phyloP scores from a whole-genome alignment of 2,888 invertebrate species.

The Tridacna gigas region DNA sequence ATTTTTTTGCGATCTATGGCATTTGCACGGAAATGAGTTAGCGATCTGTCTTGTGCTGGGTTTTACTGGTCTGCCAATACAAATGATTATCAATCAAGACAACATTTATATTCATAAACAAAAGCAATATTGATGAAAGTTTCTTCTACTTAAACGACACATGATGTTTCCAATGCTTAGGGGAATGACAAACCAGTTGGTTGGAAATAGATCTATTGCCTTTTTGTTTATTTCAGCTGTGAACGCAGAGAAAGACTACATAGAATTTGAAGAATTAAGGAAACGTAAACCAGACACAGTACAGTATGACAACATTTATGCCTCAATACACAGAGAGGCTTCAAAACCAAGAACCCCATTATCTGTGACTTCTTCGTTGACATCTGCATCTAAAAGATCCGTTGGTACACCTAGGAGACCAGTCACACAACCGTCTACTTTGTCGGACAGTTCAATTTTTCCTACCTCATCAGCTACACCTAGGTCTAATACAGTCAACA shows the following conservation, averaged over 20 bases:
- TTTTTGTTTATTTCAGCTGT: slow-evolving; percentile 46
- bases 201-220: neutral
- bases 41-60: too few relatives aligned
- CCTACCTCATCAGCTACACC: neutral
- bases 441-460: slow-evolving; percentile 14
- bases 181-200: neutral
- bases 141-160: too few relatives aligned
- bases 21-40: too few relatives aligned
- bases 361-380: slow-evolving; percentile 1
- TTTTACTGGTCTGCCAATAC: too few relatives aligned
- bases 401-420: slow-evolving; percentile 2
- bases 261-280: slow-evolving; percentile 49
- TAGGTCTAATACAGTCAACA: too few relatives aligned
- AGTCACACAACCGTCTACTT: neutral
- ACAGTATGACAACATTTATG: slow-evolving; percentile 56
- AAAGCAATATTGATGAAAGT: too few relatives aligned
- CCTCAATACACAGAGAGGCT: slow-evolving; percentile 50
- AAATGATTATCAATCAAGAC: too few relatives aligned
- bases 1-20: too few relatives aligned
- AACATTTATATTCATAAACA: too few relatives aligned
- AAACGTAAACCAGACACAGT: slow-evolving; percentile 53
- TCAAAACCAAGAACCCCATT: slow-evolving; percentile 56
- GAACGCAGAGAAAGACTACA: slow-evolving; percentile 52
- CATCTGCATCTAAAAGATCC: neutral
- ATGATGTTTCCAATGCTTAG: too few relatives aligned